Conservation (phyloP, 1,140 invertebrate species). For the Ostrea edulis region DNA sequence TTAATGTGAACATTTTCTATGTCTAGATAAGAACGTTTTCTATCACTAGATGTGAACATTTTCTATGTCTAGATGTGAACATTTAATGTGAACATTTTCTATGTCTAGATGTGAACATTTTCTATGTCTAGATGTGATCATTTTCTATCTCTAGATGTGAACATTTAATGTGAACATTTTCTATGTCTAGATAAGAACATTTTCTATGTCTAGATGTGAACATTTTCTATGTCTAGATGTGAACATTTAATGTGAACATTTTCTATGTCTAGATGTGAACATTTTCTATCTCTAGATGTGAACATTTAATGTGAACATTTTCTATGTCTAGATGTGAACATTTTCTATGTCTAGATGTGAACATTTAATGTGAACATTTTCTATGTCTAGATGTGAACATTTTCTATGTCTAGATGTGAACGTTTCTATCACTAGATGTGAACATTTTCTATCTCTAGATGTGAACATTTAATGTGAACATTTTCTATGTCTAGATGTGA, state of each 20-base stretch:
- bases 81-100: no score
- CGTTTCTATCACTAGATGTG: slow-evolving; percentile 46
- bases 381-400: no score
- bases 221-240: slow-evolving; percentile 62
- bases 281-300: slow-evolving; percentile 62
- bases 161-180: slow-evolving; percentile 31
- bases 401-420: slow-evolving; percentile 67
- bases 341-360: slow-evolving; percentile 65
- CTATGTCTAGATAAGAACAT: slow-evolving; percentile 69
- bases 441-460: slow-evolving; percentile 59
- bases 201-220: no score
- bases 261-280: no score
- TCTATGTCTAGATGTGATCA: slow-evolving; percentile 65
- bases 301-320: no score
- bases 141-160: slow-evolving; percentile 65
- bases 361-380: no score
- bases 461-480: slow-evolving; percentile 55
- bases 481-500: slow-evolving; percentile 65
- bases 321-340: no score
- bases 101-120: no score
- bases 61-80: slow-evolving; percentile 68
- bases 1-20: not conserved
- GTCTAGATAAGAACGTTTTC: slow-evolving; percentile 73
- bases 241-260: no score
- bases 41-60: no score